Percentiles rank a stretch among this genome's conserved stretches.
phyloP scores from a whole-genome alignment of 2,113 vertebrate species.

The Conger conger region DNA sequence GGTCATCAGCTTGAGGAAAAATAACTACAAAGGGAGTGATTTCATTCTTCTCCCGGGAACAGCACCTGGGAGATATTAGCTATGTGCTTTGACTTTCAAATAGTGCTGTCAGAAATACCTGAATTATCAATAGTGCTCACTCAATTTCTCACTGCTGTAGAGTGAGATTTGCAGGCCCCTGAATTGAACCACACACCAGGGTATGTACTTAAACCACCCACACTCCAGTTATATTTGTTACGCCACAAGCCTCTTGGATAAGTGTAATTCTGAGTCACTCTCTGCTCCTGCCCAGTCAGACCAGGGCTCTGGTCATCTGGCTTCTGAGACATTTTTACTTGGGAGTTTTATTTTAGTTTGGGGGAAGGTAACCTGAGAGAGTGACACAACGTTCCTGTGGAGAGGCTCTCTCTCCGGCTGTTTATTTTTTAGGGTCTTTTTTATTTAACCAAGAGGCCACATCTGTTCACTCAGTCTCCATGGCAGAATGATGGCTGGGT shows the following conservation, averaged over 20 bases:
- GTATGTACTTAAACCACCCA: not conserved
- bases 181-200: not conserved
- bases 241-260: not conserved
- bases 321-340: not conserved
- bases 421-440: not conserved
- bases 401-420: not conserved
- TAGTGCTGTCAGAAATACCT: not conserved
- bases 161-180: not conserved
- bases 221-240: not conserved
- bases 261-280: slow-evolving; percentile 3
- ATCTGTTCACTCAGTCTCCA: not conserved
- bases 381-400: not conserved
- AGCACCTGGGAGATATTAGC: not conserved
- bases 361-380: slow-evolving; percentile 5
- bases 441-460: not conserved
- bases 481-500: slow-evolving; percentile 1
- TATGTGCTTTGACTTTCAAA: not conserved
- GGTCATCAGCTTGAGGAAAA: not conserved
- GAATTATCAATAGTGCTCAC: not conserved
- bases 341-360: not conserved
- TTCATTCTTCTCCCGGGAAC: not conserved
- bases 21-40: not conserved
- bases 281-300: not conserved
- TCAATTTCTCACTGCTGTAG: not conserved
- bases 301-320: not conserved